Conservation (phyloP, 35 echinoderm and acorn worm genomes). For the Apostichopus japonicus region DNA sequence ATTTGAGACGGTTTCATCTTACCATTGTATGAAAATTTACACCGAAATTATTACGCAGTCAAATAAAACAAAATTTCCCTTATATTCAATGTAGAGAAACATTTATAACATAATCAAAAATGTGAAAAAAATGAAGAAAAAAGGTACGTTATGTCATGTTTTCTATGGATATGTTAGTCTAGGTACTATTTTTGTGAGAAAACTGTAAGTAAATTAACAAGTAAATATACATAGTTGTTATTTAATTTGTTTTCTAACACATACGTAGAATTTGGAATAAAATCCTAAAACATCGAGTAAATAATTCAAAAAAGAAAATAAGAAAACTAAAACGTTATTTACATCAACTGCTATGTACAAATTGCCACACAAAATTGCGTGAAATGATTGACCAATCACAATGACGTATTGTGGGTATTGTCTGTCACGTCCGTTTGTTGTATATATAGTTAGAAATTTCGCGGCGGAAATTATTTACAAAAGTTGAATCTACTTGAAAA, state of each 20-base stretch:
- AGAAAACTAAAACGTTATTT: conserved; percentile 23
- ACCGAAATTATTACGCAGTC: not conserved
- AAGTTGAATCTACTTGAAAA: not conserved
- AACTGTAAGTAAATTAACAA: not conserved
- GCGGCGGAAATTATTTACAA: too few relatives aligned
- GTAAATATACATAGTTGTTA: not conserved
- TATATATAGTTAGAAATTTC: not conserved
- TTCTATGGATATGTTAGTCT: not conserved
- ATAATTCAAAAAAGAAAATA: not conserved
- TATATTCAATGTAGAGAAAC: not conserved
- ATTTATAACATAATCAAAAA: not conserved
- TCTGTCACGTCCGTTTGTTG: not conserved
- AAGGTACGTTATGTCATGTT: not conserved
- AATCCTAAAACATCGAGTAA: not conserved
- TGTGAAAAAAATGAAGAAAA: not conserved
- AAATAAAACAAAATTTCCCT: not conserved
- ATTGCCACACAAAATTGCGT: conserved; percentile 6
- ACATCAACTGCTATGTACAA: not conserved
- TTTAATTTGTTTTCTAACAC: not conserved
- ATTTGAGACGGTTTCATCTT: not conserved
- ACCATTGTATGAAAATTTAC: not conserved
- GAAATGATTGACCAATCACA: not conserved
- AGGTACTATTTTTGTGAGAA: not conserved
- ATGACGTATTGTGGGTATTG: not conserved
- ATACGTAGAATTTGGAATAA: not conserved